These are phyloP conservation scores for Anguilla japonica DNA, from an alignment of 2,113 vertebrate species.

Conservation along the genomic window DNA sequence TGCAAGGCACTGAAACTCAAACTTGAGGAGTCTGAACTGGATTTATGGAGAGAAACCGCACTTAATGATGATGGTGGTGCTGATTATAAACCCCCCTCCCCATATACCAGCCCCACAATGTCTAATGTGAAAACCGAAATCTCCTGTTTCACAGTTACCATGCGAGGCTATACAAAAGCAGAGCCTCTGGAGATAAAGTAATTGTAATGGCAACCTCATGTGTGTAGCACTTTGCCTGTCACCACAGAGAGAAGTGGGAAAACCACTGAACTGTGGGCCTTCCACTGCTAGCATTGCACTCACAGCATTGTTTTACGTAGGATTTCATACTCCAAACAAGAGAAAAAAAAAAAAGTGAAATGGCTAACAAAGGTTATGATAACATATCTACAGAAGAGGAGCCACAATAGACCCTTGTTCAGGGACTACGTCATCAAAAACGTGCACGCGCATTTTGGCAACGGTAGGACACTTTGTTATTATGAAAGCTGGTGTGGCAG, in stretches of 20 bases:
- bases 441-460: too few relatives aligned
- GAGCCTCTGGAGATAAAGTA: slow-evolving; percentile 37
- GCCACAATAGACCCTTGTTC: not conserved
- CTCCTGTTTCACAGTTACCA: slow-evolving; percentile 49
- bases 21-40: not conserved
- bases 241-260: slow-evolving; percentile 53
- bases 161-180: slow-evolving; percentile 29
- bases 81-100: not conserved
- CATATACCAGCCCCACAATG: not conserved
- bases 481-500: too few relatives aligned
- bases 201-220: slow-evolving; percentile 63
- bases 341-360: not conserved
- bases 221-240: slow-evolving; percentile 30
- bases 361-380: not conserved
- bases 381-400: not conserved
- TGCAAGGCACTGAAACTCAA: slow-evolving; percentile 9
- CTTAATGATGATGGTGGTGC: not conserved
- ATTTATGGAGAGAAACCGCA: not conserved
- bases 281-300: slow-evolving; percentile 43
- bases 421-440: too few relatives aligned
- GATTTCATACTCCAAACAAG: not conserved
- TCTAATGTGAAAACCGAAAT: slow-evolving; percentile 44
- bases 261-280: slow-evolving; percentile 30
- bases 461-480: too few relatives aligned
- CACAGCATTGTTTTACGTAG: not conserved